phyloP scores from a whole-genome alignment of 2,113 vertebrate species.

The Caranx ignobilis region DNA sequence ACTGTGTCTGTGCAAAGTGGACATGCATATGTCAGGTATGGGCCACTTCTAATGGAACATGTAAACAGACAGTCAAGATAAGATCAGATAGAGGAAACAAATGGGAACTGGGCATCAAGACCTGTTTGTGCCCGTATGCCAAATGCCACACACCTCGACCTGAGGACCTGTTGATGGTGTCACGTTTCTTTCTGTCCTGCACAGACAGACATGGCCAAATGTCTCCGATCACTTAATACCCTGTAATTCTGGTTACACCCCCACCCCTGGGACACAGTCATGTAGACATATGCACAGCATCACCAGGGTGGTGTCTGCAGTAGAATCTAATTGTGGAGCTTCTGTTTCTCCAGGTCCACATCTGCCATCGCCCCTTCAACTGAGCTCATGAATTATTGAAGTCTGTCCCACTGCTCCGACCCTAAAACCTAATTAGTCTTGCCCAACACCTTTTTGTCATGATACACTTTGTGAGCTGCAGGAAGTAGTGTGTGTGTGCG shows the following conservation, averaged over 20 bases:
- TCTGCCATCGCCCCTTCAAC: slow-evolving; percentile 56
- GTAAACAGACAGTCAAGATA: too few relatives aligned
- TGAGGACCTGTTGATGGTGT: slow-evolving; percentile 30
- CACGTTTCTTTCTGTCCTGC: background rate
- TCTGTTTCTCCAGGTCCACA: slow-evolving; percentile 46
- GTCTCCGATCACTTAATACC: slow-evolving; percentile 12
- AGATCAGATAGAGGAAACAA: too few relatives aligned
- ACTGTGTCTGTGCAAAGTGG: too few relatives aligned
- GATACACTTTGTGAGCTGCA: slow-evolving; percentile 38
- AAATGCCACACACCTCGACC: background rate
- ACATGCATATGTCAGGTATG: too few relatives aligned
- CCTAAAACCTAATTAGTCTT: slow-evolving; percentile 77
- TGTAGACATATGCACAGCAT: slow-evolving; percentile 1
- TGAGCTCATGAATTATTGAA: slow-evolving; percentile 80
- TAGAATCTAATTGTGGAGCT: slow-evolving; percentile 46
- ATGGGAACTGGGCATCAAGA: too few relatives aligned
- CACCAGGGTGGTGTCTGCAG: slow-evolving; percentile 8
- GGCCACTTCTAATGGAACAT: too few relatives aligned
- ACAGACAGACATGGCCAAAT: slow-evolving; percentile 21
- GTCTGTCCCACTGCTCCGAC: slow-evolving; percentile 58
- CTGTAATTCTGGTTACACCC: background rate
- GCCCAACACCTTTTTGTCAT: slow-evolving; percentile 55
- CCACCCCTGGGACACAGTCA: background rate
- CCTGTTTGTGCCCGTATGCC: too few relatives aligned
- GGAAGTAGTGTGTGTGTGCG: background rate